phyloP scores from a whole-genome alignment of 2,888 invertebrate genomes.

The Torymus aiolomorphi region DNA sequence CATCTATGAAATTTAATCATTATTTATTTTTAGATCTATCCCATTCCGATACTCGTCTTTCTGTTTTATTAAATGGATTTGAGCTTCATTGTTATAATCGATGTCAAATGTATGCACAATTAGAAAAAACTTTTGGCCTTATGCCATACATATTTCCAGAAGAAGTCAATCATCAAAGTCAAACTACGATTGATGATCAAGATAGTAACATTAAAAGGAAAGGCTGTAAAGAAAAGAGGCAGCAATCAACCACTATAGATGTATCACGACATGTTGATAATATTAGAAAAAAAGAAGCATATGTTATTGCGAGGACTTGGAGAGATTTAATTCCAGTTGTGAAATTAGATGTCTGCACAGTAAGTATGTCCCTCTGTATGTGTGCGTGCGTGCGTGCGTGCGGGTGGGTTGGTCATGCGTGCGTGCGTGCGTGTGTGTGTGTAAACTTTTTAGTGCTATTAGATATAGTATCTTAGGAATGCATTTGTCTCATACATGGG shows the following conservation, averaged over 20 bases:
- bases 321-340: conserved; percentile 97
- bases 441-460: too few species aligned
- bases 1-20: conserved; percentile 2
- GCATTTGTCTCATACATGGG: too few species aligned
- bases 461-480: too few species aligned
- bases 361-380: too few species aligned
- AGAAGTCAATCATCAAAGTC: conserved; percentile 75
- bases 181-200: conserved; percentile 68
- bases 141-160: conserved; percentile 86
- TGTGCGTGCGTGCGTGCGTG: too few species aligned
- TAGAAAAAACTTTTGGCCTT: conserved; percentile 92
- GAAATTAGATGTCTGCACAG: conserved; percentile 93
- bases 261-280: conserved; percentile 73
- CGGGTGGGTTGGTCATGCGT: too few species aligned
- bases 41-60: conserved; percentile 94
- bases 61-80: conserved; percentile 93
- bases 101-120: conserved; percentile 88
- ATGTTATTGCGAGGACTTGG: conserved; percentile 92
- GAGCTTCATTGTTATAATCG: conserved; percentile 97
- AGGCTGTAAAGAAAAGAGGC: conserved; percentile 67
- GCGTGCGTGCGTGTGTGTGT: too few species aligned
- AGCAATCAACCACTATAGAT: conserved; percentile 71
- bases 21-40: conserved; percentile 86
- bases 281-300: conserved; percentile 82
- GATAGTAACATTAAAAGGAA: conserved; percentile 69